Evolutionary conservation across 2,888 invertebrate genomes (phyloP), one percentile per base, ranked within the genome.

Genomic region (Lasius fuliginosus): DNA sequence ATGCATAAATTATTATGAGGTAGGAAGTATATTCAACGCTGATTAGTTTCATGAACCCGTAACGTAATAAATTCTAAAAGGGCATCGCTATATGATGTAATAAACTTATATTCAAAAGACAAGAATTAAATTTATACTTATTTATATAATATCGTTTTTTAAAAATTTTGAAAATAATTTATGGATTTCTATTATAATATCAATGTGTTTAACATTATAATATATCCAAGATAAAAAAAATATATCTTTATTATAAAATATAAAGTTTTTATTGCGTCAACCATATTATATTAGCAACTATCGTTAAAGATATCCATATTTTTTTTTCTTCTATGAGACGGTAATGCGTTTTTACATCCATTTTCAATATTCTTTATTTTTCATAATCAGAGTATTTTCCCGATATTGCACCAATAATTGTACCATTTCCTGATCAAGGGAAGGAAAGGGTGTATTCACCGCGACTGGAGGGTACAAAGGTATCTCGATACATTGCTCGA

Each of bases 1-100:
- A 73, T 36, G 60, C 79, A 79, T 79, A 79, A 79, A 79, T 79
- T 79, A 79, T 79, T 79, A 60, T 71, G 49, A 73, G 60, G 36
- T 69, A 33, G 23, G 67, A 67, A 27, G 11, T 79, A 58, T 79
- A 79, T 79, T 36, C 60, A 62, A 58, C 60, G 73, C 36, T 79
- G 71, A 79, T 79, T 79, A 79, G 73, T 79, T 79, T 79, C 79
- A 79, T 79, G 58, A 46, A 79, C 40, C 42, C 33, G 58, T 67
- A 36, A 79, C 60, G 60, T 58, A 27, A 79, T 73, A 79, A 79
- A 79, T 71, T 46, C 40, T 40, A 46, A 68, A 68, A 68, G 30
- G 40, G 30, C 15, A 65, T 40, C 56, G 27, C 1, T 30, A n/a
- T 56, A 23, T 40, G 40, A 40, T 30, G 56, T 77, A 56, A 77